phyloP scores from a whole-genome alignment of 2,113 vertebrate species.

The Ameiurus melas region DNA sequence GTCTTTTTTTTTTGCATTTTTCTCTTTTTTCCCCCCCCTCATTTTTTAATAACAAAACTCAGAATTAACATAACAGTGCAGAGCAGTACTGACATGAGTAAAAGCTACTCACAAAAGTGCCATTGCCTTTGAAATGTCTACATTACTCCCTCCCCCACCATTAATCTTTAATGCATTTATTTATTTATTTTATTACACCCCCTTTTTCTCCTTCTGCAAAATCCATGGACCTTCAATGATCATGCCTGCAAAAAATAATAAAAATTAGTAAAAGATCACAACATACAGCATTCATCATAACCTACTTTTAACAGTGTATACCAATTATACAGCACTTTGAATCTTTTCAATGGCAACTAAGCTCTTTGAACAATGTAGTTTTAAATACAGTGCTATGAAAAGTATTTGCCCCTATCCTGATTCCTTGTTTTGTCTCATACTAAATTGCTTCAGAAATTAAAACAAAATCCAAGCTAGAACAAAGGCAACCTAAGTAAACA shows the following conservation, averaged over 20 bases:
- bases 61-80: slow-evolving; percentile 46
- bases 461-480: no score
- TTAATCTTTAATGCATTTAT: neutral
- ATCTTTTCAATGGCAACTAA: neutral
- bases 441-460: no score
- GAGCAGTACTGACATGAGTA: slow-evolving; percentile 23
- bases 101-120: slow-evolving; percentile 18
- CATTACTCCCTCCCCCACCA: slow-evolving; percentile 3
- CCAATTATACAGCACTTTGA: neutral
- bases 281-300: neutral
- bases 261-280: neutral
- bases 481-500: no score
- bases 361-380: no score
- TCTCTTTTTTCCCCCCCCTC: neutral
- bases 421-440: no score
- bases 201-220: slow-evolving; percentile 49
- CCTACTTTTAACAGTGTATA: neutral
- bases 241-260: slow-evolving; percentile 45
- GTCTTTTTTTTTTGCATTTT: slow-evolving; percentile 1
- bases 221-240: slow-evolving; percentile 37
- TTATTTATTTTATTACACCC: slow-evolving; percentile 36
- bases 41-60: slow-evolving; percentile 38
- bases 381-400: no score
- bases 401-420: no score
- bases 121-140: slow-evolving; percentile 4